phyloP scores from a whole-genome alignment of 2,888 invertebrate genomes.

The Tetranychus piercei region DNA sequence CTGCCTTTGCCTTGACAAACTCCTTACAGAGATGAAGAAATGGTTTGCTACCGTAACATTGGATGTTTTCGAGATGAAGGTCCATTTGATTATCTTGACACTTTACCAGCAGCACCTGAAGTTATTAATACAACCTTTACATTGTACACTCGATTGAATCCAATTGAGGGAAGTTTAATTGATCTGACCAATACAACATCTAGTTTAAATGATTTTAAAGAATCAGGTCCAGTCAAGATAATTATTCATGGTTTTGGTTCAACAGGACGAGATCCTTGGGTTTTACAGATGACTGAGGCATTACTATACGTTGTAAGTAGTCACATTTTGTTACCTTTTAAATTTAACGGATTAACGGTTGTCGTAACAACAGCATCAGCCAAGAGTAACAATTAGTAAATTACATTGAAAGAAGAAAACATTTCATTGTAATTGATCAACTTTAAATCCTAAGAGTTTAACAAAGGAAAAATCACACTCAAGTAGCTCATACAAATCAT shows the following conservation, averaged over 20 bases:
- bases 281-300: constrained; percentile 44
- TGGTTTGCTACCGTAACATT: constrained; percentile 66
- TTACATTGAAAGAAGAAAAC: no score
- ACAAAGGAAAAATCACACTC: no score
- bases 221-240: constrained; percentile 58
- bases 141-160: constrained; percentile 40
- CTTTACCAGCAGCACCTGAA: constrained; percentile 47
- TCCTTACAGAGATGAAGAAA: constrained; percentile 45
- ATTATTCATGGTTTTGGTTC: constrained; percentile 86
- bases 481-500: no score
- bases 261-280: constrained; percentile 76
- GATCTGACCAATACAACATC: constrained; percentile 19
- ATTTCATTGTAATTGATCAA: background rate
- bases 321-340: constrained; percentile 44
- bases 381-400: no score
- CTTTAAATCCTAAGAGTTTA: no score
- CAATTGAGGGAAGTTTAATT: constrained; percentile 32
- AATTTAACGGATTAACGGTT: constrained; percentile 30
- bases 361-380: no score
- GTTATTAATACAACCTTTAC: constrained; percentile 56
- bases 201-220: constrained; percentile 51
- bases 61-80: constrained; percentile 83
- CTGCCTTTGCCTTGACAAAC: no score
- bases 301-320: constrained; percentile 33
- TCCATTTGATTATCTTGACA: constrained; percentile 72